Evolutionary conservation across 2,888 invertebrate genomes (phyloP).

Genomic region (Scaptomyza tumidula): DNA sequence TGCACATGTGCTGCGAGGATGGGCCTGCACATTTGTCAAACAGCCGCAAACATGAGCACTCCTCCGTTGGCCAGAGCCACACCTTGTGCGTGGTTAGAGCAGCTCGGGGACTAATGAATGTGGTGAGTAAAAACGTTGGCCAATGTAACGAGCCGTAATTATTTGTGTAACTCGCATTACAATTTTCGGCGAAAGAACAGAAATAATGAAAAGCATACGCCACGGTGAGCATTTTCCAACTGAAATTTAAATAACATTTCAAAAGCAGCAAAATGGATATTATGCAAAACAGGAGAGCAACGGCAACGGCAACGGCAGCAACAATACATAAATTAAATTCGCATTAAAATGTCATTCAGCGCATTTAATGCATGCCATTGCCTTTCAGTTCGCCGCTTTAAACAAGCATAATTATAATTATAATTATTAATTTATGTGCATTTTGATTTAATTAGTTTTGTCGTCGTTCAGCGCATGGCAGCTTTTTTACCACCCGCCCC

Average conservation of each 20-base stretch:
- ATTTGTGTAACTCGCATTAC: slow-evolving; percentile 30
- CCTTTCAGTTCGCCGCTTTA: slow-evolving; percentile 17
- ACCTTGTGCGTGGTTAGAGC: slow-evolving; percentile 21
- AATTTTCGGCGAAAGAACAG: slow-evolving; percentile 3
- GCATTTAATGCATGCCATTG: slow-evolving; percentile 22
- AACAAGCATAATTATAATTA: slow-evolving; percentile 34
- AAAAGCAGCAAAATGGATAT: slow-evolving; percentile 19
- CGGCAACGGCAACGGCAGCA: not conserved
- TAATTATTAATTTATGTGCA: slow-evolving; percentile 45
- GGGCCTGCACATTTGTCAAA: slow-evolving; percentile 38
- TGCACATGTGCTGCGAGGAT: slow-evolving; percentile 11
- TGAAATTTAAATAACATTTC: slow-evolving; percentile 50
- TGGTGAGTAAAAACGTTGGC: slow-evolving; percentile 2
- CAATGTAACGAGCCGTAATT: slow-evolving; percentile 32
- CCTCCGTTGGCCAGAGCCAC: slow-evolving; percentile 15
- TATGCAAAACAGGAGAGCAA: slow-evolving; percentile 37
- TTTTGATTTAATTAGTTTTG: slow-evolving; percentile 50
- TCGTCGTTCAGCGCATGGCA: not conserved
- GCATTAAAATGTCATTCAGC: slow-evolving; percentile 41
- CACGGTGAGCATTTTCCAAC: slow-evolving; percentile 38
- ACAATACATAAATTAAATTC: slow-evolving; percentile 44
- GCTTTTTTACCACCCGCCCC: not conserved
- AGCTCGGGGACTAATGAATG: slow-evolving; percentile 6
- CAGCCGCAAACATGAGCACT: slow-evolving; percentile 1
- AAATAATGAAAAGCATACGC: slow-evolving; percentile 45